phyloP scores from a whole-genome alignment of 2,797 vertebrate genomes.

The Malacoctenus gilli region DNA sequence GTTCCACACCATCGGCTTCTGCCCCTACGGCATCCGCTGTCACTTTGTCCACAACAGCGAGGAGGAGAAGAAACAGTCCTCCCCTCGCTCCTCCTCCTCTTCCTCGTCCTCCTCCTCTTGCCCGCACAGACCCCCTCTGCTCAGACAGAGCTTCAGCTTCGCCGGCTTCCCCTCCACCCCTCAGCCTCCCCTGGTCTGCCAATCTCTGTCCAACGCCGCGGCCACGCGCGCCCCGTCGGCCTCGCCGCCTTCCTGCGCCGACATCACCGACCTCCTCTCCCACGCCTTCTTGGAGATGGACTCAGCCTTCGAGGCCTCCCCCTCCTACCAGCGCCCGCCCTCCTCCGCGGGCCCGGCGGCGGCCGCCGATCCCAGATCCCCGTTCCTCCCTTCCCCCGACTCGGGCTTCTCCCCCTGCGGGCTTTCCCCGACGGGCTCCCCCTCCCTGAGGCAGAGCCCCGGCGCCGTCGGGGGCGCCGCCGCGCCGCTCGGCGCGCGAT shows the following conservation, averaged over 20 bases:
- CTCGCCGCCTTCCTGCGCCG: slow-evolving; percentile 67
- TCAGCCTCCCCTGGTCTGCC: slow-evolving; percentile 40
- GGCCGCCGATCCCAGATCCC: slow-evolving; percentile 51
- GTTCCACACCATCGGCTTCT: slow-evolving; percentile 87
- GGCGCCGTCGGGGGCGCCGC: slow-evolving; percentile 23
- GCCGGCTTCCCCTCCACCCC: slow-evolving; percentile 80
- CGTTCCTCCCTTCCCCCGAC: slow-evolving; percentile 80
- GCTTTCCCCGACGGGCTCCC: slow-evolving; percentile 67
- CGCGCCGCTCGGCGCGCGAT: slow-evolving; percentile 70
- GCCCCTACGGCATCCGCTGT: slow-evolving; percentile 86
- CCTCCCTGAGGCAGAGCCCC: slow-evolving; percentile 67
- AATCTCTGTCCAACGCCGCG: slow-evolving; percentile 21
- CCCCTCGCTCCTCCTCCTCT: slow-evolving; percentile 42
- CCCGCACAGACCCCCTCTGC: slow-evolving; percentile 70
- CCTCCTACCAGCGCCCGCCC: slow-evolving; percentile 41
- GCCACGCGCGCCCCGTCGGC: slow-evolving; percentile 30
- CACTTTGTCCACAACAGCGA: slow-evolving; percentile 87
- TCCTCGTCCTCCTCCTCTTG: slow-evolving; percentile 46
- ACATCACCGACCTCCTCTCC: slow-evolving; percentile 73
- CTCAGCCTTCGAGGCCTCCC: slow-evolving; percentile 66
- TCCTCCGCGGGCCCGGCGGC: slow-evolving; percentile 18
- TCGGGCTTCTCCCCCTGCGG: slow-evolving; percentile 75
- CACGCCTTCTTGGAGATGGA: slow-evolving; percentile 69
- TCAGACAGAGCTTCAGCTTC: slow-evolving; percentile 85
- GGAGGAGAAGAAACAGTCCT: slow-evolving; percentile 69